Evolutionary conservation across 2,113 vertebrate genomes (phyloP).

Genomic region (Centropus unirufus): DNA sequence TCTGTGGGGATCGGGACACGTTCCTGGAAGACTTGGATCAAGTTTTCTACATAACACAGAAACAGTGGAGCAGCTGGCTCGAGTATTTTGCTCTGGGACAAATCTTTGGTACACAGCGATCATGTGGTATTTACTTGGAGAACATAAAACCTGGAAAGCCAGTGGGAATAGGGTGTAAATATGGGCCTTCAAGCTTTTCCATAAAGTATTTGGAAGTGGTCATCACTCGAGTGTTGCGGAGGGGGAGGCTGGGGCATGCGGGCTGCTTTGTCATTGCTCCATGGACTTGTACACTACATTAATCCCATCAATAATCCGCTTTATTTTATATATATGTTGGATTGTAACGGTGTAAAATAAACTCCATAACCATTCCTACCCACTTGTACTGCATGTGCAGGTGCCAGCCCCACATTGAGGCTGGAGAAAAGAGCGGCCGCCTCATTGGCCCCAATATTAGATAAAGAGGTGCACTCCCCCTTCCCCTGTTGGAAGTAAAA

Average conservation of each 20-base stretch:
- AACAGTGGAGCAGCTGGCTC: neutral
- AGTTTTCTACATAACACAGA: neutral
- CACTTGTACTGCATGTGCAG: neutral
- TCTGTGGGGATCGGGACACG: neutral
- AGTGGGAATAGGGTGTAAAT: neutral
- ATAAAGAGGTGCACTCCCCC: no score
- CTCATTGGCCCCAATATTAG: neutral
- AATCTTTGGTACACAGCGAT: neutral
- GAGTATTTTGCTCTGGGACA: neutral
- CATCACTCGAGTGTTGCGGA: neutral
- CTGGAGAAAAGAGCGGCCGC: neutral
- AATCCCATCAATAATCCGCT: neutral
- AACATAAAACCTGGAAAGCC: neutral
- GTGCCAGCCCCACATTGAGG: fast-evolving
- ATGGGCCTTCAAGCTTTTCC: neutral
- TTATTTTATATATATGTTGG: neutral
- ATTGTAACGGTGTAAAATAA: slow-evolving; percentile 51
- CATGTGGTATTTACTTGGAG: neutral
- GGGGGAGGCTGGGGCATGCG: neutral
- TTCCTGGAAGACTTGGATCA: neutral
- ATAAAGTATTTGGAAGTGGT: neutral
- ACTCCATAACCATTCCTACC: neutral
- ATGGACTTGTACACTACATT: neutral
- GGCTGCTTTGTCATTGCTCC: neutral
- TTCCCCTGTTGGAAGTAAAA: neutral